These are phyloP conservation scores for Pemphredon lugubris DNA, from an alignment of 2,888 invertebrate genomes.

Conservation along the genomic window DNA sequence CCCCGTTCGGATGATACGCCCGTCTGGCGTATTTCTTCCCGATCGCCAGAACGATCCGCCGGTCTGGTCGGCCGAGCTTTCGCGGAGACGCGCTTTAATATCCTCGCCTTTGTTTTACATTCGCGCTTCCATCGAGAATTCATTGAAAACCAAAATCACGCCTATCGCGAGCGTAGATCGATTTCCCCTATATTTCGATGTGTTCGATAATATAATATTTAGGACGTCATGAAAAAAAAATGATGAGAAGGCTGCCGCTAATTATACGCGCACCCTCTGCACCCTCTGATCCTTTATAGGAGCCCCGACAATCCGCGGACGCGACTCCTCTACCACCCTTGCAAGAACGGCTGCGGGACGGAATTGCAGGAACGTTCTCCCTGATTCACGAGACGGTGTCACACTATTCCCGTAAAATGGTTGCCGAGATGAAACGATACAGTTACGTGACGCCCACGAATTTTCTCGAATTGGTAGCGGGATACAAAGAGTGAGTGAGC, in stretches of 20 bases:
- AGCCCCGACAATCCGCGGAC: constrained; percentile 58
- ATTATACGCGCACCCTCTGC: too few species aligned
- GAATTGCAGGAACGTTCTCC: constrained; percentile 89
- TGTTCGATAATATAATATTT: too few species aligned
- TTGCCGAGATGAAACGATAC: constrained; percentile 88
- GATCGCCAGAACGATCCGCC: neutral
- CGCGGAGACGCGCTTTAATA: constrained; percentile 45
- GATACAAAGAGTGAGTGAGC: constrained; percentile 88
- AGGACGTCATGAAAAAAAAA: too few species aligned
- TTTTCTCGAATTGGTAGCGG: constrained; percentile 91
- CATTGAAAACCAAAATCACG: neutral
- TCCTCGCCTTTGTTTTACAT: constrained; percentile 43
- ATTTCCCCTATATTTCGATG: too few species aligned
- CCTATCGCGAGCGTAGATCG: too few species aligned
- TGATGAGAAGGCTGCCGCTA: too few species aligned
- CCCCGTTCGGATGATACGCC: constrained; percentile 45
- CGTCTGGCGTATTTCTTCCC: constrained; percentile 49
- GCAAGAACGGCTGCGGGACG: constrained; percentile 85
- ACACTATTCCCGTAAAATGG: constrained; percentile 88
- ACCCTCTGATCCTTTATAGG: too few species aligned
- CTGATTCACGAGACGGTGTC: constrained; percentile 92
- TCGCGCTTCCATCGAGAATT: neutral
- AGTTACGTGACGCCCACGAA: constrained; percentile 95
- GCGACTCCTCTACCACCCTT: constrained; percentile 61
- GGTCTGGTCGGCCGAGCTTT: constrained; percentile 26